Base-by-base conservation (phyloP, 2,113 vertebrate genomes). In the Nibea coibor region DNA sequence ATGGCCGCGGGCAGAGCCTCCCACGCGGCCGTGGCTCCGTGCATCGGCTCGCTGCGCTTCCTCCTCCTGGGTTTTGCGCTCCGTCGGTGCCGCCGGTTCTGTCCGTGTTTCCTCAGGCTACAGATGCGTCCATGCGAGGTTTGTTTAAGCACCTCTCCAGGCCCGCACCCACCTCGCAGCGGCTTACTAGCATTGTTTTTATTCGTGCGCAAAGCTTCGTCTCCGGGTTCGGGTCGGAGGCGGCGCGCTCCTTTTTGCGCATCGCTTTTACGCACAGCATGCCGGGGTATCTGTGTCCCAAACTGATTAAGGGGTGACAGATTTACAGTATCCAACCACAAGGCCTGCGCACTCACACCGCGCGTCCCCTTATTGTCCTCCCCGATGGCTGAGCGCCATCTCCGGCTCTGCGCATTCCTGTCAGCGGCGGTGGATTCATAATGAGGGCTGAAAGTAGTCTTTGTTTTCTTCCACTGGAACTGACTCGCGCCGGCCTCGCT, bases 1-100 rank as follows among this genome's bases (percentile, higher is more conserved):
- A 96, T 78, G 4, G 94, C 80, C 78, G 91, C 39, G 26, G 95
- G 87, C 10, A 90, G 43, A 35, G 31, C 31, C 31, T 35, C 31
- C 31, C 5, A 35, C 31, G 31, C 31, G 31, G 31, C 53, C 6
- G 26, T 47, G 45, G 47, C 8, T 51, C 47, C 42, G 28, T 53
- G 71, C 17, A 16, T 50, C 12, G 39, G n/a, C 20, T 43, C 89
- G 20, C 42, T 89, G 5, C 57, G 59, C 28, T n/a, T 61, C 72
- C 9, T 42, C 48, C 61, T 81, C 24, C 64, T 66, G 39, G 54
- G 42, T 26, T 78, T 91, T 0, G 82, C 56, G 73, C 71, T 4
- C 70, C 72, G 54, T 20, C 17, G 77, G 19, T 11, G 61, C 12
- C 62, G 67, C 48, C 42, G 78, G 16, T 14, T 45, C 42, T 70